Base-by-base conservation (phyloP, 2,888 invertebrate species). In the Pachymerium ferrugineum region DNA sequence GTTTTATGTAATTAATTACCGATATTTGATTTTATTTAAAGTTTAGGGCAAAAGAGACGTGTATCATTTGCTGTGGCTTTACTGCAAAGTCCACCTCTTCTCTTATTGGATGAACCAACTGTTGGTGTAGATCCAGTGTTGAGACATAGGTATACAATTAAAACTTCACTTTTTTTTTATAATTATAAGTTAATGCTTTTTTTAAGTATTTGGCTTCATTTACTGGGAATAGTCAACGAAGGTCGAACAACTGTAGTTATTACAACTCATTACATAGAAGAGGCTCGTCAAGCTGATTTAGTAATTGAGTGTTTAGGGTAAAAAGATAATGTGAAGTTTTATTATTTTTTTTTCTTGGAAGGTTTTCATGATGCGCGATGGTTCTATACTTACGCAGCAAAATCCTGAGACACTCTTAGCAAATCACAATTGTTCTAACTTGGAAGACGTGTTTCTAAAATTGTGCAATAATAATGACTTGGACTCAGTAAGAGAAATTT, bases 61-160 rank as follows among this genome's bases (percentile, higher is more conserved):
- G 94, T 94, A 0, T 94, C 94, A 0, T 93, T 95, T 83, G 93
- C 94, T 0, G 93, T 94, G 35, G 94, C 94, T 0, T 86, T 95
- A 19, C 91, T 95, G 88, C 94, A 95, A 81, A 93, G 94, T 83
- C 95, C 95, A 0, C 93, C 94, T 82, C 86, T 95, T 62, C 85
- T 95, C 76, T 94, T 95, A 83, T 86, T 95, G 76, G 95, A 95
- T 82, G 95, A 95, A 83, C 94, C 94, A 0, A 95, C 94, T 0
- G 94, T 95, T 69, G 94, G 94, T 3, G 94, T 95, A 74, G 94
- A 95, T 86, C 94, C 94, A 0, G 85, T 93, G 77, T 87, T 96
- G 0, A 77, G 83, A 76, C 80, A 81, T 76, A 80, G 79, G 81
- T 81, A 72, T 42, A 5, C 14, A 3, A 42, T 42, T 8, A 14